phyloP scores from a whole-genome alignment of 2,797 vertebrate genomes.

The Synaphobranchus kaupii region DNA sequence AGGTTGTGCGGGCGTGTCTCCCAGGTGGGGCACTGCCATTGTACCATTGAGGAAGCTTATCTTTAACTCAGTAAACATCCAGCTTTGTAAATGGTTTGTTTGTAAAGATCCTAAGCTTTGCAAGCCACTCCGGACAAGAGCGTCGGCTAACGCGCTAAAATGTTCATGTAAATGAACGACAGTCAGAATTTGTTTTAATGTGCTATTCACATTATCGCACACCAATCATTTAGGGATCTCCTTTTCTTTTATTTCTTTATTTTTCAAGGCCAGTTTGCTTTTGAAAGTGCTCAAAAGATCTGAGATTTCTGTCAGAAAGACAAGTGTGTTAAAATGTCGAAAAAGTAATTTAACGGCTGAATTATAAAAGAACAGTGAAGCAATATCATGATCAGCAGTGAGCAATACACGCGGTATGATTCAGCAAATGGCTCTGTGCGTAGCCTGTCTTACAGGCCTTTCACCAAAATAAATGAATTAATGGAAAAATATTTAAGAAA shows the following conservation, averaged over 20 bases:
- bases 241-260: background rate
- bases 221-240: background rate
- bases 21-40: too few relatives aligned
- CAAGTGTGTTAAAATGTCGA: background rate
- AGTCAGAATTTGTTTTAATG: background rate
- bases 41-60: too few relatives aligned
- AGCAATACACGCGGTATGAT: background rate
- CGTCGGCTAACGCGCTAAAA: background rate
- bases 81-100: background rate
- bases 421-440: background rate
- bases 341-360: background rate
- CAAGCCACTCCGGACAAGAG: background rate
- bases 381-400: background rate
- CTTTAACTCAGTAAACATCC: too few relatives aligned
- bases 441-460: background rate
- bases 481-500: background rate
- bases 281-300: background rate
- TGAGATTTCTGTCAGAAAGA: background rate
- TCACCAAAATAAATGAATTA: background rate
- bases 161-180: background rate
- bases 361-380: background rate
- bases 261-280: background rate
- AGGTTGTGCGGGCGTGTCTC: too few relatives aligned
- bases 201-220: background rate
- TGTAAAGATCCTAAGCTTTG: background rate